phyloP scores from a whole-genome alignment of 1,140 invertebrate species.

The Gryon sp. region DNA sequence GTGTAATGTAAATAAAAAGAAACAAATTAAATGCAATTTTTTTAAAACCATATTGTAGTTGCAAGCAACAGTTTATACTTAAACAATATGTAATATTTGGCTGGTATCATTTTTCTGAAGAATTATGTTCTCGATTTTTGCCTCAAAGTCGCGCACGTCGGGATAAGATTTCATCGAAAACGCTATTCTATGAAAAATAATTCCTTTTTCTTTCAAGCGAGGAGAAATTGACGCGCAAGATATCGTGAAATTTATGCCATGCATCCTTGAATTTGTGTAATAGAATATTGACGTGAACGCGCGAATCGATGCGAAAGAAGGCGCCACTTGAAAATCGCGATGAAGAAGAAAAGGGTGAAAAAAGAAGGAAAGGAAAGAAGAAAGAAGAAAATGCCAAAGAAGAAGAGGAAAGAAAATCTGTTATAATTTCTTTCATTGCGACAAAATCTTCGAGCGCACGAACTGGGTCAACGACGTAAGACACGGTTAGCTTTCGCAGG shows the following conservation, averaged over 20 bases:
- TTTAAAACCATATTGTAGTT: too few species aligned
- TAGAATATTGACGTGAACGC: conserved; percentile 34
- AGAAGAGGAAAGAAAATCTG: conserved; percentile 13
- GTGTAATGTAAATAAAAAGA: too few species aligned
- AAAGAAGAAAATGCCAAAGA: neutral
- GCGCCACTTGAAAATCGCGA: conserved; percentile 18
- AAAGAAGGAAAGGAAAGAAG: conserved; percentile 10
- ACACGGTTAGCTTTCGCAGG: conserved; percentile 23
- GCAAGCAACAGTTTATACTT: too few species aligned
- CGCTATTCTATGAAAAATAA: conserved; percentile 9
- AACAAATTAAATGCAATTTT: too few species aligned
- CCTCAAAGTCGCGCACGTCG: neutral
- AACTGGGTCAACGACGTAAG: conserved; percentile 61
- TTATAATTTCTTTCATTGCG: conserved; percentile 39
- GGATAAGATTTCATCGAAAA: conserved; percentile 9
- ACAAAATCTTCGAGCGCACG: conserved; percentile 26
- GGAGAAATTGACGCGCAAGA: conserved; percentile 7
- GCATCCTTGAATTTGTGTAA: conserved; percentile 30
- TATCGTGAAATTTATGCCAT: conserved; percentile 33
- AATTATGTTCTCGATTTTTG: neutral
- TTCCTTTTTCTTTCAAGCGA: neutral
- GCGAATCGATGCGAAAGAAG: neutral
- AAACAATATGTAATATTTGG: too few species aligned
- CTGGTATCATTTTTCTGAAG: too few species aligned
- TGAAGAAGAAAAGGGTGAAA: too few species aligned